Percentiles rank a stretch among this genome's conserved stretches.
phyloP scores from a whole-genome alignment of 2,113 vertebrate species.

The Setophaga petechia region DNA sequence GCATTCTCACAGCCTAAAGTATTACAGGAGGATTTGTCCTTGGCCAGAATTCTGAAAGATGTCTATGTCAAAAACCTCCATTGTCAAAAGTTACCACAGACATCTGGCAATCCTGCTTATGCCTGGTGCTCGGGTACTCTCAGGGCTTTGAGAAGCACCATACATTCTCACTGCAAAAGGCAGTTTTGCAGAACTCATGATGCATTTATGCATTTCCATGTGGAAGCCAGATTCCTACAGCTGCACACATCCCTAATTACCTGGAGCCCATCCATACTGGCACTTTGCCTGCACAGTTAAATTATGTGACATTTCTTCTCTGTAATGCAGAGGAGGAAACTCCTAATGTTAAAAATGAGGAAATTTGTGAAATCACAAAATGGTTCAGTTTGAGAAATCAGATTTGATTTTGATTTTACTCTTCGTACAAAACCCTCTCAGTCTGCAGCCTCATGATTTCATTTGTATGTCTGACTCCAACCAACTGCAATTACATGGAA shows the following conservation, averaged over 20 bases:
- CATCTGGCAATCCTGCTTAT: background rate
- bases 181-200: background rate
- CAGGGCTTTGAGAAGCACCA: background rate
- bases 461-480: background rate
- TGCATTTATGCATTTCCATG: background rate
- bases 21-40: background rate
- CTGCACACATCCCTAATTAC: background rate
- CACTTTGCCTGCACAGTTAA: background rate
- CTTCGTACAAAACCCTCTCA: background rate
- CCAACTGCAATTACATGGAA: background rate
- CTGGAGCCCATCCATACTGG: background rate
- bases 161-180: background rate
- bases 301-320: background rate
- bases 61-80: background rate
- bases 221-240: constrained; percentile 2
- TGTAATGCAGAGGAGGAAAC: background rate
- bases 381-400: background rate
- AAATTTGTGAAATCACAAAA: background rate
- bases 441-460: background rate
- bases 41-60: background rate
- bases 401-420: background rate
- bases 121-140: background rate
- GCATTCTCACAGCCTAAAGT: background rate
- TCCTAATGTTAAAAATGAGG: background rate
- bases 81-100: background rate